Evolutionary conservation across 2,113 vertebrate genomes (phyloP), one percentile per base, ranked within the genome.

Genomic region (Podiceps cristatus): DNA sequence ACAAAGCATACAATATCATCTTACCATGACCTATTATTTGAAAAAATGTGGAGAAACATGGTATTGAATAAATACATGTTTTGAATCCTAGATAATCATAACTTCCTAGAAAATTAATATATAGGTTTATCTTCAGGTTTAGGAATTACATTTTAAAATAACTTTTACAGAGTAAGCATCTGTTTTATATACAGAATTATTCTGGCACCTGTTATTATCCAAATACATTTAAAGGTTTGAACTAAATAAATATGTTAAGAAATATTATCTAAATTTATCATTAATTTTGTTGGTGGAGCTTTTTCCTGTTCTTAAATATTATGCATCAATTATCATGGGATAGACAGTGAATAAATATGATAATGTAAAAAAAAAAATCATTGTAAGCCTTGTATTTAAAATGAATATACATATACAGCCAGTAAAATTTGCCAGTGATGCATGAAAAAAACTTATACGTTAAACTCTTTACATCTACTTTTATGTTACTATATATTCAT

Each of bases 401-500:
- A 59, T 37, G 6, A 87, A 68, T 78, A 68, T 76, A 67, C 37
- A 77, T 16, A 81, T 58, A 58, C 28, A 88, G 59, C 40, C 62
- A 75, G 89, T 91, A 96, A 97, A 95, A 94, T 89, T 64, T 71
- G 44, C 78, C 86, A 76, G 45, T 47, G 72, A 76, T 64, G 73
- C 94, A 45, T 90, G 67, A 79, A 92, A 83, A 80, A 96, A 97
- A 66, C 29, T 80, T 93, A 87, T 87, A 93, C 42, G 50, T 80
- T 91, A 72, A 86, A 88, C 50, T 92, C 90, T 96, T 91, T 92
- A 93, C 89, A 85, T 86, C 95, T 92, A 87, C 77, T 96, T 97
- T 95, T 95, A 74, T 93, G 94, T 98, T 96, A 79, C 83, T 52
- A n/a, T 95, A 95, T 85, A 97, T 96, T 95, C 92, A 77, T 96